A percentile compares a stretch with the other conserved stretches of the same genome.
These are phyloP conservation scores for Nestor notabilis DNA, from an alignment of 2,113 vertebrate species.

Conservation along the genomic window DNA sequence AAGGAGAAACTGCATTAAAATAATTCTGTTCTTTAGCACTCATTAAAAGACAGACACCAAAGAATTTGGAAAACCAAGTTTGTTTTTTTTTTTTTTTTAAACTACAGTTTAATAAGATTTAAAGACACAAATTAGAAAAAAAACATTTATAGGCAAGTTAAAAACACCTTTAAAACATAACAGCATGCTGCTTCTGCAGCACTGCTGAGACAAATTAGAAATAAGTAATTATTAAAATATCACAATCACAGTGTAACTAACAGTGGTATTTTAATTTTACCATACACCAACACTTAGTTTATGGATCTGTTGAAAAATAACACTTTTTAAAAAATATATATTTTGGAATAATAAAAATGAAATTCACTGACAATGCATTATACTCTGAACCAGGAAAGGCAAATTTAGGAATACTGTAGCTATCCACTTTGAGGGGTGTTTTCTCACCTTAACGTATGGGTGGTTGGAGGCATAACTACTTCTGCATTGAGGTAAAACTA, in stretches of 20 bases:
- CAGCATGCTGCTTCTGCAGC: conserved; percentile 58
- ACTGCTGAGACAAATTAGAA: conserved; percentile 60
- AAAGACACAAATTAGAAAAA: conserved; percentile 79
- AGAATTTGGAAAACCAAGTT: conserved; percentile 37
- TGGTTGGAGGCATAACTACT: background rate
- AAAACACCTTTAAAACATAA: conserved; percentile 77
- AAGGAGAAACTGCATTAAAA: background rate
- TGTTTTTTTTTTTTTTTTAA: conserved; percentile 68
- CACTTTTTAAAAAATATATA: conserved; percentile 81
- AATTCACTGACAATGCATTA: conserved; percentile 64
- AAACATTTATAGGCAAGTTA: conserved; percentile 75
- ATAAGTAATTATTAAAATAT: conserved; percentile 56
- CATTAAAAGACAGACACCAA: background rate
- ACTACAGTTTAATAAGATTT: conserved; percentile 80
- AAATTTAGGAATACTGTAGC: conserved; percentile 34
- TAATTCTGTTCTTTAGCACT: background rate
- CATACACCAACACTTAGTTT: conserved; percentile 62
- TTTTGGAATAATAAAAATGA: conserved; percentile 77
- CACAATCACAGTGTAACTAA: conserved; percentile 68
- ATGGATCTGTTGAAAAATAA: conserved; percentile 79
- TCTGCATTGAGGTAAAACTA: conserved; percentile 37
- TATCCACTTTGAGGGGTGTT: conserved; percentile 30
- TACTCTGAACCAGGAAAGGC: conserved; percentile 61
- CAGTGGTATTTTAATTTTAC: conserved; percentile 55
- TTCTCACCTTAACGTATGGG: background rate